Evolutionary conservation across 2,888 invertebrate genomes (phyloP), one percentile per base, ranked within the genome.

Genomic region (Ectemnius cavifrons): DNA sequence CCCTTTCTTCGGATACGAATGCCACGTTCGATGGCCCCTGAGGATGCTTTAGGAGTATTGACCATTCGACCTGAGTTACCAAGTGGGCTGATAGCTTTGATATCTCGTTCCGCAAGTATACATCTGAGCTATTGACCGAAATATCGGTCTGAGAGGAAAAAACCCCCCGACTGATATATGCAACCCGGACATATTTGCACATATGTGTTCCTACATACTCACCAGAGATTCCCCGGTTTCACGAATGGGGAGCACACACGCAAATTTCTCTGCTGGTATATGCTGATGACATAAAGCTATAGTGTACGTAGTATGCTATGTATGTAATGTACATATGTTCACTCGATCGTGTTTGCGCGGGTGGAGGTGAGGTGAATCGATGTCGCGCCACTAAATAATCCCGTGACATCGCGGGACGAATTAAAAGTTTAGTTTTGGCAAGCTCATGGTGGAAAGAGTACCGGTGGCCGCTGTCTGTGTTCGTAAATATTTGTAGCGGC

Each of bases 21-120:
- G 23, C 23, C 3, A 81, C 62, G 67, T 81, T 67, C 71, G 71
- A 80, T 81, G 76, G 73, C 67, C 23, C 59, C 63, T 52, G 37
- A 58, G 67, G 70, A 70, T 28, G 67, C 70, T 81, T 78, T 81
- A 60, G 67, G 18, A 60, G 63, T 71, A 78, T 76, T 65, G 65
- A 61, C 60, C 57, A 60, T 61, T 45, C 27, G 49, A 28, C 27
- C 59, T 37, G 37, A 11, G 64, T 49, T 46, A 57, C 37, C 59
- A 18, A 52, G 37, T 52, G 52, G 28, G 52, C 5, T 37, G 63
- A 14, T 61, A 20, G 46, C 65, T 68, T 65, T 27, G 46, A 68
- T 70, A 70, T 63, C 62, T 79, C 67, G 69, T 63, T 65, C 16
- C 52, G 52, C 52, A 52, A 52, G 8, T 52, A 63, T 67, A 60